phyloP scores from a whole-genome alignment of 1,140 invertebrate genomes.

The Formica exsecta region DNA sequence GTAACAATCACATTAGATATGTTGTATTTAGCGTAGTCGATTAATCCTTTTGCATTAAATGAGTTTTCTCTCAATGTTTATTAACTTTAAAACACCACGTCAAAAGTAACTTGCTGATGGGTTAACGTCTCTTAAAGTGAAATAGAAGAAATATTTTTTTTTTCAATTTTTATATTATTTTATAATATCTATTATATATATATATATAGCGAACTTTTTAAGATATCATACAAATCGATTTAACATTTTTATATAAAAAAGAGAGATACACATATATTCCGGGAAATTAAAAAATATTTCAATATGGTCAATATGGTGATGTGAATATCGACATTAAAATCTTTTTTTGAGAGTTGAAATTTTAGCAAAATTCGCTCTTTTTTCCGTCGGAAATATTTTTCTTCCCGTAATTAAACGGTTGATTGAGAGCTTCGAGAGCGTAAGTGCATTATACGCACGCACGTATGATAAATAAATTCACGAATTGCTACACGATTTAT shows the following conservation, averaged over 20 bases:
- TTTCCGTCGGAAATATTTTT: not conserved
- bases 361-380: not conserved
- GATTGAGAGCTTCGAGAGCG: not conserved
- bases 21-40: not conserved
- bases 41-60: slow-evolving; percentile 1
- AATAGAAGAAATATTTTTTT: not conserved
- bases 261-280: not conserved
- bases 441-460: not conserved
- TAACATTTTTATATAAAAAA: not conserved
- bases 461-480: slow-evolving; percentile 73
- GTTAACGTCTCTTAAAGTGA: not conserved
- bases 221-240: not conserved
- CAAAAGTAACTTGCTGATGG: too few relatives aligned
- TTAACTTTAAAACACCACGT: not conserved
- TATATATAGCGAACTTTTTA: not conserved
- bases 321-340: not conserved
- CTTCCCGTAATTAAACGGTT: not conserved
- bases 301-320: not conserved
- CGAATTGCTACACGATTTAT: slow-evolving; percentile 81
- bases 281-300: not conserved
- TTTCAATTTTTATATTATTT: not conserved
- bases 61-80: slow-evolving; percentile 9
- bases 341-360: not conserved
- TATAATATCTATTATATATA: not conserved
- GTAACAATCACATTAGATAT: not conserved